Evolutionary conservation across 1,140 invertebrate genomes (phyloP).

Genomic region (Tetramorium simillimum): DNA sequence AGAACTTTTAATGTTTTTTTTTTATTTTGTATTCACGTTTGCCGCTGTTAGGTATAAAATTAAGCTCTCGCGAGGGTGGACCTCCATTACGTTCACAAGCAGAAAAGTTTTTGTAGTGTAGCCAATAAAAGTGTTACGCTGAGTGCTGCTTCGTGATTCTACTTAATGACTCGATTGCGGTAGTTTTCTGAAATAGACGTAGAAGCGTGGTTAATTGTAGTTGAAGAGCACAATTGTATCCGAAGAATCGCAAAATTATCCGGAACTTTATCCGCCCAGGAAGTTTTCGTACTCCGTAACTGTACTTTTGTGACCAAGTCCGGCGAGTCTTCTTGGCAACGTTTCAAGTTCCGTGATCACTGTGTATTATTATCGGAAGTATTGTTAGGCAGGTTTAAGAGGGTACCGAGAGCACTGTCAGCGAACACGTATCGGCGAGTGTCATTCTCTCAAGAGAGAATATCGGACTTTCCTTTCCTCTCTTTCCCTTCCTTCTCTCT

Average conservation of each 20-base stretch:
- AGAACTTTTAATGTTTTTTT: background rate
- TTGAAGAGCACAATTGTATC: constrained; percentile 17
- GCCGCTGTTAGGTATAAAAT: background rate
- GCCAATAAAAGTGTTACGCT: constrained; percentile 3
- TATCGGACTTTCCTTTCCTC: background rate
- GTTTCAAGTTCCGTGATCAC: constrained; percentile 58
- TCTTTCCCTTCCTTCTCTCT: background rate
- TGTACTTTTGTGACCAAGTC: constrained; percentile 57
- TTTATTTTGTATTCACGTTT: background rate
- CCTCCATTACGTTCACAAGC: background rate
- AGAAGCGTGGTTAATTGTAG: constrained; percentile 29
- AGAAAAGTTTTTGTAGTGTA: background rate
- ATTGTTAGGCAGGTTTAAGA: constrained; percentile 67
- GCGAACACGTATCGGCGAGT: constrained; percentile 21
- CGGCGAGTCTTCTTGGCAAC: constrained; percentile 59
- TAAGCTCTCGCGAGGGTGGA: background rate
- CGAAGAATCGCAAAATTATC: constrained; percentile 55
- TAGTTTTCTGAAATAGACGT: constrained; percentile 23
- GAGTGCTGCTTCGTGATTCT: constrained; percentile 14
- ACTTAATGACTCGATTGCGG: constrained; percentile 14
- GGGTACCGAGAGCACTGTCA: constrained; percentile 41
- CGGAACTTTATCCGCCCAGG: constrained; percentile 24
- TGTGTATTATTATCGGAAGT: constrained; percentile 70
- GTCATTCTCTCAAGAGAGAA: background rate
- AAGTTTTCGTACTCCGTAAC: constrained; percentile 59